These are phyloP conservation scores for Cepaea hortensis DNA, from an alignment of 2,888 invertebrate species.

Conservation along the genomic window DNA sequence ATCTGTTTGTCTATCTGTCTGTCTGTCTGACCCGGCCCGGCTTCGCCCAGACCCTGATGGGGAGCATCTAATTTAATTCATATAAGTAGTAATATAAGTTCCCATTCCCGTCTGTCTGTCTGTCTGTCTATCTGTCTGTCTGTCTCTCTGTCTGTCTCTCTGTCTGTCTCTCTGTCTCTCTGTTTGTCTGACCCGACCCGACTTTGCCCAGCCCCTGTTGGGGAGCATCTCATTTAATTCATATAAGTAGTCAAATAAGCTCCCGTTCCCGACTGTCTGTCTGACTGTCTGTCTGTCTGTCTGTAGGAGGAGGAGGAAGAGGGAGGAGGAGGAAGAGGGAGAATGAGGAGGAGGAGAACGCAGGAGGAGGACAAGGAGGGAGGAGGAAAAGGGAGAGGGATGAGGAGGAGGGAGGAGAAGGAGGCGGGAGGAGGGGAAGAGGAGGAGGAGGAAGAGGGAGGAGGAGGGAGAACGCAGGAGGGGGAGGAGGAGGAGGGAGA, in stretches of 20 bases:
- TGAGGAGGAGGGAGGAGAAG: too few relatives aligned
- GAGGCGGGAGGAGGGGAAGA: too few relatives aligned
- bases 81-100: not conserved
- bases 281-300: constrained; percentile 23
- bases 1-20: not conserved
- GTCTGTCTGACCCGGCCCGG: not conserved
- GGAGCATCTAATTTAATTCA: too few relatives aligned
- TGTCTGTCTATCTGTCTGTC: not conserved
- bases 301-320: not conserved
- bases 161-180: constrained; percentile 8
- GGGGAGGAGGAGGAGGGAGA: too few relatives aligned
- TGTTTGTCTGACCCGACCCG: not conserved
- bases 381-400: not conserved
- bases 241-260: not conserved
- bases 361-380: too few relatives aligned
- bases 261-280: constrained; percentile 1
- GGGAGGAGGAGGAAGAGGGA: too few relatives aligned
- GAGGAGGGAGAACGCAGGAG: too few relatives aligned
- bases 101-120: not conserved
- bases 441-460: too few relatives aligned
- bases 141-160: constrained; percentile 25
- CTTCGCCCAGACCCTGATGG: too few relatives aligned
- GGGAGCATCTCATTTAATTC: too few relatives aligned
- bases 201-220: too few relatives aligned
- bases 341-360: too few relatives aligned